A percentile compares a stretch with the other conserved stretches of the same genome.
Evolutionary conservation across 30 jellyfish, hydroid and myxozoan species (phyloP).

Genomic region (Rhopilema esculentum): DNA sequence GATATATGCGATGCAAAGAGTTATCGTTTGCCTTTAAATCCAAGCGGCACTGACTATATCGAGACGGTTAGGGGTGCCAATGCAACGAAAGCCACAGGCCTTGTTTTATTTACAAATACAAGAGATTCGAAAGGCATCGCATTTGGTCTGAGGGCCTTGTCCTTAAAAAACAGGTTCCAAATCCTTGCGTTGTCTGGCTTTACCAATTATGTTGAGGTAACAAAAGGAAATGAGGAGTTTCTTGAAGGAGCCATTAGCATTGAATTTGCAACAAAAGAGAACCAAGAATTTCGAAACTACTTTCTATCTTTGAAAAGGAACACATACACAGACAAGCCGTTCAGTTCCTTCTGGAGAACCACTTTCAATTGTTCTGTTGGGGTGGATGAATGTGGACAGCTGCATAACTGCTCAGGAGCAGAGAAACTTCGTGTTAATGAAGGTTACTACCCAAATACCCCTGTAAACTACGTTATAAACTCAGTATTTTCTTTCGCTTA

Average conservation of each 20-base stretch:
- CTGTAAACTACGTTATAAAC: conserved; percentile 72
- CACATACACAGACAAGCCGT: neutral
- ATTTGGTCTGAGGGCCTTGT: conserved; percentile 25
- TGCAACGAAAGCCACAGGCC: conserved; percentile 33
- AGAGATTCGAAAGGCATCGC: conserved; percentile 63
- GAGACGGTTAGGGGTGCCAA: conserved; percentile 10
- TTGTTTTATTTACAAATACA: conserved; percentile 49
- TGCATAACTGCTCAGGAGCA: conserved; percentile 66
- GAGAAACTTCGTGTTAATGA: conserved; percentile 60
- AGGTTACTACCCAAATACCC: conserved; percentile 86
- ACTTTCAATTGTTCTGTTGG: conserved; percentile 64
- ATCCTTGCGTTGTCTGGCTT: conserved; percentile 78
- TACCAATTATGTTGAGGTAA: conserved; percentile 59
- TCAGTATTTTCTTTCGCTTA: conserved; percentile 77
- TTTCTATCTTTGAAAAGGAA: conserved; percentile 36
- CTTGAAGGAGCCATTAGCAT: conserved; percentile 76
- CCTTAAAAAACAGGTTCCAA: conserved; percentile 26
- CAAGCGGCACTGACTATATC: conserved; percentile 16
- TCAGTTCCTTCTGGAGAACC: conserved; percentile 67
- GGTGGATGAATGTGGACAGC: neutral
- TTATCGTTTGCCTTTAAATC: neutral
- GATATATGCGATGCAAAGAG: neutral
- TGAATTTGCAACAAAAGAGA: conserved; percentile 32
- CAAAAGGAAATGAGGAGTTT: conserved; percentile 57
- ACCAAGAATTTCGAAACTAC: conserved; percentile 69